These are phyloP conservation scores for Nannobrachium achirus DNA, from an alignment of 2,113 vertebrate genomes.

Conservation along the genomic window DNA sequence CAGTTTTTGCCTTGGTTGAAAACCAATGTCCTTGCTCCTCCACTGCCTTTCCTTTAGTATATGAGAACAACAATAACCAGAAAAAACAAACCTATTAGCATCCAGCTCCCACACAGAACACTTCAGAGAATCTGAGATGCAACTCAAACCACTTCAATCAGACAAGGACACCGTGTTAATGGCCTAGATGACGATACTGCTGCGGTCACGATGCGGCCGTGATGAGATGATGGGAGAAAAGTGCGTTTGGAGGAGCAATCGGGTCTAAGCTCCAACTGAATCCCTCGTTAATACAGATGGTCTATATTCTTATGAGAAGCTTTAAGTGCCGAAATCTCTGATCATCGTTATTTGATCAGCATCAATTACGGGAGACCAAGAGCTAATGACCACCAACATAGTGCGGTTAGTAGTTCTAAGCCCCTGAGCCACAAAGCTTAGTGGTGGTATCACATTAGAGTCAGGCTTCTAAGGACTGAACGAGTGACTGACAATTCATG, in stretches of 20 bases:
- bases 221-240: not conserved
- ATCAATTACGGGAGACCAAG: not conserved
- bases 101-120: not conserved
- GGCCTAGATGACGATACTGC: not conserved
- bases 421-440: too few species aligned
- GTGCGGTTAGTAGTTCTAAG: too few species aligned
- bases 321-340: not conserved
- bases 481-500: too few species aligned
- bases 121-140: not conserved
- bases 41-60: not conserved
- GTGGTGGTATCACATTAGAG: too few species aligned
- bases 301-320: not conserved
- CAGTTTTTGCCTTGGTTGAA: too few species aligned
- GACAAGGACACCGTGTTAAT: not conserved
- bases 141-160: slow-evolving; percentile 2
- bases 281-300: slow-evolving; percentile 9
- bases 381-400: slow-evolving; percentile 24
- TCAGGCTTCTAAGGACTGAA: too few species aligned
- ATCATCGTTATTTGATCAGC: slow-evolving; percentile 4
- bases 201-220: not conserved
- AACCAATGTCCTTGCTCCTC: too few species aligned
- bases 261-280: not conserved
- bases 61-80: not conserved
- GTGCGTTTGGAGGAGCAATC: not conserved
- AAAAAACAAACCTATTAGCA: too few species aligned